phyloP scores from a whole-genome alignment of 2,113 vertebrate genomes.

The Oxyura jamaicensis region DNA sequence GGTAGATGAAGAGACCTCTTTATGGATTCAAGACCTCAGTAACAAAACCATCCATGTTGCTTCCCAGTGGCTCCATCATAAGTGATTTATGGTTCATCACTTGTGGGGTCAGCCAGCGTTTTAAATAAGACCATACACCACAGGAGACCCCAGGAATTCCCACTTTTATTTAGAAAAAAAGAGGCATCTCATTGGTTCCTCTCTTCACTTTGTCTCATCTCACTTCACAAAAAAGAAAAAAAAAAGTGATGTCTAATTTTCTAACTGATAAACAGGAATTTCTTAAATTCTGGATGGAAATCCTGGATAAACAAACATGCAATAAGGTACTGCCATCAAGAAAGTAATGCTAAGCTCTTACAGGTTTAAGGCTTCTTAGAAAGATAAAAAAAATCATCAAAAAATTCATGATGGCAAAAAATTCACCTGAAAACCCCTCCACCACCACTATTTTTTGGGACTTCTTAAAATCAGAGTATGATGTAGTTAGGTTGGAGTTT shows the following conservation, averaged over 20 bases:
- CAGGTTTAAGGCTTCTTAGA: neutral
- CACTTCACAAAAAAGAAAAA: neutral
- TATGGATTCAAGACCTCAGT: neutral
- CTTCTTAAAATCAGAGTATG: neutral
- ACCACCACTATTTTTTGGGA: too few species aligned
- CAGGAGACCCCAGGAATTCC: neutral
- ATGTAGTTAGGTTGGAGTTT: neutral
- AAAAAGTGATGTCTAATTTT: neutral
- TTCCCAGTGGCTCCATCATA: neutral
- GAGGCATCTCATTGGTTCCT: neutral
- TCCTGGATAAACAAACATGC: neutral
- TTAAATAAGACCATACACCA: neutral
- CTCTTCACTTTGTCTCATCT: neutral
- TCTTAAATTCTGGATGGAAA: neutral
- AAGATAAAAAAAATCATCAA: too few species aligned
- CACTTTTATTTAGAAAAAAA: neutral
- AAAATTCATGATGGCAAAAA: neutral
- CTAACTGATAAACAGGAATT: neutral
- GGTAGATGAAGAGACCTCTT: neutral
- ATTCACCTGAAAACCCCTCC: neutral
- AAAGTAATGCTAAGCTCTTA: neutral
- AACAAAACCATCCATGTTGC: neutral
- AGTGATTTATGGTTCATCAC: neutral
- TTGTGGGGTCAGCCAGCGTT: neutral
- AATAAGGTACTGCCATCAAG: neutral